Conservation (phyloP, 2,113 vertebrate genomes). For the Calidris pygmaea region DNA sequence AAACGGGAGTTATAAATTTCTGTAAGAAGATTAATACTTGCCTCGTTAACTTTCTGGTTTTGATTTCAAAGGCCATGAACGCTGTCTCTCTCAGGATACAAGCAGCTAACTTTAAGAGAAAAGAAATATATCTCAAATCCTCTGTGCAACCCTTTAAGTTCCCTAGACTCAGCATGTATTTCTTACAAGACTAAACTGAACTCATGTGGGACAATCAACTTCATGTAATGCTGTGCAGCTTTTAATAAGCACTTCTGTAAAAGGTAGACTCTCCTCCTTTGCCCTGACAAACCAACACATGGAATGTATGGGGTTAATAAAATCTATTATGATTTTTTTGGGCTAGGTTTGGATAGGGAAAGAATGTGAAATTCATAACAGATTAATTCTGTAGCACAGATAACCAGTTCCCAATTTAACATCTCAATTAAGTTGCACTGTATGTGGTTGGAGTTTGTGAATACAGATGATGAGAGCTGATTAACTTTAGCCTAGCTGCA, state of each 20-base stretch:
- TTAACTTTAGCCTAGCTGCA: conserved; percentile 43
- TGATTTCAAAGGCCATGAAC: neutral
- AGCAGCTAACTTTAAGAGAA: neutral
- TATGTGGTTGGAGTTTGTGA: conserved; percentile 46
- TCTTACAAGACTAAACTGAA: neutral
- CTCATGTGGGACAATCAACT: neutral
- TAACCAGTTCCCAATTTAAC: conserved; percentile 34
- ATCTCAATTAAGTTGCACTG: conserved; percentile 56
- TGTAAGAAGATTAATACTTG: conserved; percentile 30
- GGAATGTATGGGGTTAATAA: conserved; percentile 25
- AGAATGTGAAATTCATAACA: conserved; percentile 39
- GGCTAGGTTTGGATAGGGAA: neutral
- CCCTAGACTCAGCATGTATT: neutral
- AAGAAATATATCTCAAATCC: neutral
- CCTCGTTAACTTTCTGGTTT: conserved; percentile 12
- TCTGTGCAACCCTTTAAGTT: neutral
- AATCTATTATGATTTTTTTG: neutral
- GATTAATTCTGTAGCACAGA: conserved; percentile 33
- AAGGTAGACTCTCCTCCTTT: neutral
- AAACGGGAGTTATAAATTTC: conserved; percentile 9
- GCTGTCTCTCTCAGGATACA: neutral
- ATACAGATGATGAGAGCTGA: conserved; percentile 47
- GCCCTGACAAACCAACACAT: neutral
- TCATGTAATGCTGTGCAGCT: neutral
- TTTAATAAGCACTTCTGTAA: neutral